These are phyloP conservation scores for Diaprepes abbreviatus DNA, from an alignment of 2,888 invertebrate species.

Conservation along the genomic window DNA sequence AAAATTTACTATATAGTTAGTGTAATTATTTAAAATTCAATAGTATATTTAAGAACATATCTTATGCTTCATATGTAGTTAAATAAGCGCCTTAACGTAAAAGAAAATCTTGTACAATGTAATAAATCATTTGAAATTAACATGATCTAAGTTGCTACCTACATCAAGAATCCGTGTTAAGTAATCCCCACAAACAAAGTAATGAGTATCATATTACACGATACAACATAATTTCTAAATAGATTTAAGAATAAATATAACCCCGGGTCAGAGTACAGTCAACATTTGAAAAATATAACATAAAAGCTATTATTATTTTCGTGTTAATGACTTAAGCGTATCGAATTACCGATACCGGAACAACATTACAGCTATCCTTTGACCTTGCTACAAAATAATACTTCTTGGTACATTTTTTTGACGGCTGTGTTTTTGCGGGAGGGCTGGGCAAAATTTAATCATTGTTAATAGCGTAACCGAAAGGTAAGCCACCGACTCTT, in stretches of 20 bases:
- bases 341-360: conserved; percentile 15
- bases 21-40: no score
- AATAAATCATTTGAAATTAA: not conserved
- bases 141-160: not conserved
- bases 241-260: not conserved
- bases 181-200: no score
- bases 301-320: not conserved
- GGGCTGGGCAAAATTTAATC: conserved; percentile 2
- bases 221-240: no score
- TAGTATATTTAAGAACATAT: no score
- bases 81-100: no score
- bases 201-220: no score
- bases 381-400: conserved; percentile 7
- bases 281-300: not conserved
- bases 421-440: not conserved
- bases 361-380: not conserved
- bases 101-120: no score
- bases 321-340: conserved; percentile 10
- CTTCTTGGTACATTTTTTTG: not conserved
- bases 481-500: not conserved
- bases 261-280: conserved; percentile 3
- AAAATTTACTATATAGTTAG: no score
- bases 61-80: no score
- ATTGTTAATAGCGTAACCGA: not conserved
- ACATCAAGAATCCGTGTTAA: not conserved